Evolutionary conservation across 2,888 invertebrate genomes (phyloP), one percentile per base, ranked within the genome.

Genomic region (Spodoptera littoralis): DNA sequence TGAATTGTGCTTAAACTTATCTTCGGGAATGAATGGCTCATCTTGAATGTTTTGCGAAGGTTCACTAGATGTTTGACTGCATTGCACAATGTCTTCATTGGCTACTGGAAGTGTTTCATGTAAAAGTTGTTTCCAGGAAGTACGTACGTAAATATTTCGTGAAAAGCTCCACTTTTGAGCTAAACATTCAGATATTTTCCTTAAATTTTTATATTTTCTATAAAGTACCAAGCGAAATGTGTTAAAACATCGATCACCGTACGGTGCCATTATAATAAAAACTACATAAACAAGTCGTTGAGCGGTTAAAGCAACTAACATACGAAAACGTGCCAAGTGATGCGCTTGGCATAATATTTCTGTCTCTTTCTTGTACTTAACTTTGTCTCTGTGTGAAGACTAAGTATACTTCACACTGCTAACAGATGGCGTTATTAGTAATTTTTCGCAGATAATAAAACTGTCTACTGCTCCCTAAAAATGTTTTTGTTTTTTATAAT

Each of bases 1-100:
- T 18, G 68, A 58, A 41, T 11, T 65, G 22, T 51, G 45, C 18
- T 56, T 49, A 42, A 58, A 57, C 9, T n/a, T 60, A 8, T 68
- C 62, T 13, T 61, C 52, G 22, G 52, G 52, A 43, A 52, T 43
- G 11, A 52, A 52, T 22, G 52, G 8, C 11, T 52, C 43, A 52
- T 12, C 24, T 43, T 18, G 13, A 22, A 12, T 52, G 22, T 52
- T 52, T 52, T 52, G 43, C 11, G 22, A 52, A 52, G 2, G 12
- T 52, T 52, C 43, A 43, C 43, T 52, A 1, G 52, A 52, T 52
- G 52, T 52, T 52, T 52, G 52, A 22, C 43, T 52, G 24, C 52
- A 52, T 11, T 52, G 52, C 24, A 52, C 42, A 52, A 52, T 3
- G 11, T 43, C 52, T 11, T 4, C 43, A 52, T 43, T 52, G 11